Evolutionary conservation across 2,113 vertebrate genomes (phyloP), one percentile per base, ranked within the genome.

Genomic region (Protobothrops mucrosquamatus): DNA sequence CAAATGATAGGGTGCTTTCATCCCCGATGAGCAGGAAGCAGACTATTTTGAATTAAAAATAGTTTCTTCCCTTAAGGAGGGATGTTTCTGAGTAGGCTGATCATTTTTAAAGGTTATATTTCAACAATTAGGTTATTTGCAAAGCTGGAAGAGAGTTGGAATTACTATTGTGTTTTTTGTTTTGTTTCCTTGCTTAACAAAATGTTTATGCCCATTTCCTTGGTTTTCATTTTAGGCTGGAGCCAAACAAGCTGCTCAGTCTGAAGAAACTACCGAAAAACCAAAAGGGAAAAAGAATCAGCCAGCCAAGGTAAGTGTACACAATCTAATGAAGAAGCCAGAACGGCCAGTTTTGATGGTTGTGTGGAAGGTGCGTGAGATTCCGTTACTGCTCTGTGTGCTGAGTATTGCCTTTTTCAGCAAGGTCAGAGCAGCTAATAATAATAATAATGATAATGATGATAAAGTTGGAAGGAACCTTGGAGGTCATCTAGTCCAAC

Each of bases 281-380:
- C 1, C 54, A 3, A 93, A 93, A 87, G 91, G 93, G 29, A 94
- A 94, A 26, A 94, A 94, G 87, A 69, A 34, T 10, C 93, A 34
- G 11, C 88, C 93, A 20, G 1, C 18, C 56, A 89, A 94, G 51
- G 93, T 94, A 69, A 86, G 81, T 2, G 48, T 81, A 39, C 39
- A 11, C 26, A 10, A n/a, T 43, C 26, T n/a, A 4, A 26, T 7
- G 12, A 23, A 12, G 20, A 11, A 34, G 2, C 46, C 14, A 3
- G 9, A 22, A 5, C 2, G 48, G 24, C 14, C 24, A 18, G 1
- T 51, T 14, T 23, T 48, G 29, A 29, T 34, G 46, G 9, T 43
- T 87, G 56, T 34, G 34, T 24, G 43, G 18, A 39, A 6, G 34
- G 57, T 22, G 85, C 52, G 10, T 26, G 9, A 46, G 52, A 18